phyloP scores from a whole-genome alignment of 2,113 vertebrate genomes.

The Cepphus grylle region DNA sequence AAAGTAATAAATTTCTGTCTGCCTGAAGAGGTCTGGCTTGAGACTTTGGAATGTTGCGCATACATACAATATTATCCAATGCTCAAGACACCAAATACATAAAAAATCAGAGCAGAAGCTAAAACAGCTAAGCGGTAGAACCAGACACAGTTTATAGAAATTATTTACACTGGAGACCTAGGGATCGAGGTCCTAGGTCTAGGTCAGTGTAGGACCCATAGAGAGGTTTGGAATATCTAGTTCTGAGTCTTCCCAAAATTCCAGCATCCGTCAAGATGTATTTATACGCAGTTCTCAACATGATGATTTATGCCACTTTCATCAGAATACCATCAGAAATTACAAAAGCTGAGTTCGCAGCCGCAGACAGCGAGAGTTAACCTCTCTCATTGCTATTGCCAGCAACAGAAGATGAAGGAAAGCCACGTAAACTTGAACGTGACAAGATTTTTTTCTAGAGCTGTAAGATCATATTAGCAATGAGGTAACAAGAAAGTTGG shows the following conservation, averaged over 20 bases:
- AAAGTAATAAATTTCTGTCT: neutral
- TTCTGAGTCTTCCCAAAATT: neutral
- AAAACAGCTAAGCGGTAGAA: neutral
- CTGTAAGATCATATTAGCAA: neutral
- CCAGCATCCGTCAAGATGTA: neutral
- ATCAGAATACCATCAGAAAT: neutral
- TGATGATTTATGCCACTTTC: neutral
- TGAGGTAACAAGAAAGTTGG: neutral
- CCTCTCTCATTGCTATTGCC: neutral
- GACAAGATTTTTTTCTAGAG: neutral
- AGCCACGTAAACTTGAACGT: fast-evolving
- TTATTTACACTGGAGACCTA: neutral
- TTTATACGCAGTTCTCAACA: neutral
- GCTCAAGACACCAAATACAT: neutral
- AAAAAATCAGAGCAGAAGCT: neutral
- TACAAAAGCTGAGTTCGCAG: neutral
- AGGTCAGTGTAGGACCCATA: neutral
- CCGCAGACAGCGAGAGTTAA: neutral
- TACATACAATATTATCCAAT: neutral
- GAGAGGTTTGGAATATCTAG: neutral
- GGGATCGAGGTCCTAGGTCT: neutral
- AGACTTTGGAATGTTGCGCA: neutral
- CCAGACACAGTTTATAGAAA: neutral
- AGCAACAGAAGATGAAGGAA: neutral
- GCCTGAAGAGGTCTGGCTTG: neutral